A percentile compares a stretch with the other conserved stretches of the same genome.
These are phyloP conservation scores for Polyploca ridens DNA, from an alignment of 2,888 invertebrate species.

Conservation along the genomic window DNA sequence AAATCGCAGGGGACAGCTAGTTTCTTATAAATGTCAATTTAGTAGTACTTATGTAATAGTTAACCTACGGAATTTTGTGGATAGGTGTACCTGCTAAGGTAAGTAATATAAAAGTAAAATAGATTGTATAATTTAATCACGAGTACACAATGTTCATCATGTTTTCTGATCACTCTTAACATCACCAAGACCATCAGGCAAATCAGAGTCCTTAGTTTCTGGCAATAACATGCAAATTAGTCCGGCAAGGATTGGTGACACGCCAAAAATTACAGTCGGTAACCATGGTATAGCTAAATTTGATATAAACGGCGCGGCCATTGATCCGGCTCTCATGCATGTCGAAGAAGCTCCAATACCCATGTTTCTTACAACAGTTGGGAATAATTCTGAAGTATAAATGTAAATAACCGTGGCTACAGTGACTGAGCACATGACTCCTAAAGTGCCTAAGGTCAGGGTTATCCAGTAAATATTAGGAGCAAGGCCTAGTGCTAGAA, in stretches of 20 bases:
- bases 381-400: constrained; percentile 94
- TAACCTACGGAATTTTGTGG: too few species aligned
- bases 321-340: constrained; percentile 93
- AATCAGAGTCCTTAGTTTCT: constrained; percentile 89
- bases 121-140: too few species aligned
- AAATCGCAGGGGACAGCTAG: too few species aligned
- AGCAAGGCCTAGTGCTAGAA: constrained; percentile 85
- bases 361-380: constrained; percentile 94
- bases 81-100: too few species aligned
- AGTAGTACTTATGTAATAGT: too few species aligned
- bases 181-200: constrained; percentile 91
- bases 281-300: constrained; percentile 85
- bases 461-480: constrained; percentile 79
- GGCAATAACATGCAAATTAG: constrained; percentile 87
- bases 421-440: constrained; percentile 91
- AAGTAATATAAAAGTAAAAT: too few species aligned
- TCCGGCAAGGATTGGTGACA: constrained; percentile 87
- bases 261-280: constrained; percentile 89
- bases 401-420: constrained; percentile 93
- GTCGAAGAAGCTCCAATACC: constrained; percentile 94
- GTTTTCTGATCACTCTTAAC: constrained; percentile 70
- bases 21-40: too few species aligned
- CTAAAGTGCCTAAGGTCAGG: constrained; percentile 87
- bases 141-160: neutral
- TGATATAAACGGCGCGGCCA: constrained; percentile 92